Evolutionary conservation across 2,797 vertebrate genomes (phyloP).

Genomic region (Ptychadena robeensis): DNA sequence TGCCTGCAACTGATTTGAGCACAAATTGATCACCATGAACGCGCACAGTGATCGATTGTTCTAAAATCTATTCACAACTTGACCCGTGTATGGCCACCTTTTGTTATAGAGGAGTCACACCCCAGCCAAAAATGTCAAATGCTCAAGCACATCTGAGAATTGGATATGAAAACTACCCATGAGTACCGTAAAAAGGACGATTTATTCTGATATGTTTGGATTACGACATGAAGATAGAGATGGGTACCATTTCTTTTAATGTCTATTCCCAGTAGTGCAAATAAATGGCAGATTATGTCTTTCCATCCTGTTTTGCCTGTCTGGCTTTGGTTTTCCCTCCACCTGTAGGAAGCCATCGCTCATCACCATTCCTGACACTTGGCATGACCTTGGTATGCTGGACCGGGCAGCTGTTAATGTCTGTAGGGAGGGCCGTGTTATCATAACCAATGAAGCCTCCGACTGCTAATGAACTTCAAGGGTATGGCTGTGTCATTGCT

Average conservation of each 20-base stretch:
- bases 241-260: too few relatives aligned
- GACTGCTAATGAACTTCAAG: slow-evolving; percentile 30
- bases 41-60: too few relatives aligned
- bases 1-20: too few relatives aligned
- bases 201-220: background rate
- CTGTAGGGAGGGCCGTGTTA: slow-evolving; percentile 16
- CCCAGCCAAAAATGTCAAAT: background rate
- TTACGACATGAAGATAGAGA: background rate
- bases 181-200: background rate
- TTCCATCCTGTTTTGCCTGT: background rate
- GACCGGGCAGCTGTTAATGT: slow-evolving; percentile 35
- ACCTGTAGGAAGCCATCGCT: slow-evolving; percentile 27
- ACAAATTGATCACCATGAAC: too few relatives aligned
- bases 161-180: background rate
- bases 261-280: background rate
- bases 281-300: background rate
- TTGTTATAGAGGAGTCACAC: background rate
- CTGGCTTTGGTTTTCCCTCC: background rate
- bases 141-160: background rate
- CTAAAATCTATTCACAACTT: too few relatives aligned
- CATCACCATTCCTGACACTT: background rate
- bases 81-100: too few relatives aligned
- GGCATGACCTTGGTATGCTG: slow-evolving; percentile 15
- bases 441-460: slow-evolving; percentile 28
- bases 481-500: slow-evolving; percentile 12